Evolutionary conservation across 2,888 invertebrate genomes (phyloP).

Genomic region (Drosophila pseudotakahashii): DNA sequence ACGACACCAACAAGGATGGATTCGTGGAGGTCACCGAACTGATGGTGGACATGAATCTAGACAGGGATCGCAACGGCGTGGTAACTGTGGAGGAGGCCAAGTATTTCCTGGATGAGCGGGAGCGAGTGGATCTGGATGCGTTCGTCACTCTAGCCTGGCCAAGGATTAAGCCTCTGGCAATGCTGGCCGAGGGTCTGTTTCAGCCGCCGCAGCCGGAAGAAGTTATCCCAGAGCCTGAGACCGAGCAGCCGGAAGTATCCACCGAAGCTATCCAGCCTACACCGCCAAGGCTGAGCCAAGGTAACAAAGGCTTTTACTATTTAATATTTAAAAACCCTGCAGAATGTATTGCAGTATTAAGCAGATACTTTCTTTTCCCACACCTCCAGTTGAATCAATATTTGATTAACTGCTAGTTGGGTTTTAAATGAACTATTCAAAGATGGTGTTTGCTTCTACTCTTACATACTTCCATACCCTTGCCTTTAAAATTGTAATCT

Average conservation of each 20-base stretch:
- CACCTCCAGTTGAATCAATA: too few species aligned
- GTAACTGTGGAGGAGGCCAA: slow-evolving; percentile 95
- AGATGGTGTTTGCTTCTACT: too few species aligned
- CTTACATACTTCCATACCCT: too few species aligned
- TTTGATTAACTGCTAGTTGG: too few species aligned
- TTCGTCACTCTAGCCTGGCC: slow-evolving; percentile 91
- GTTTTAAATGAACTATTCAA: too few species aligned
- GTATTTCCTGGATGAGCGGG: slow-evolving; percentile 89
- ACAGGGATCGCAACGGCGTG: slow-evolving; percentile 94
- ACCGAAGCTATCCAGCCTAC: slow-evolving; percentile 19
- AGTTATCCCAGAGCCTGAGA: slow-evolving; percentile 46
- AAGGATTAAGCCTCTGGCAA: slow-evolving; percentile 90
- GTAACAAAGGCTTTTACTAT: slow-evolving; percentile 23
- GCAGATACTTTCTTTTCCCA: too few species aligned
- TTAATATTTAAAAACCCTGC: too few species aligned
- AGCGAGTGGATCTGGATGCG: slow-evolving; percentile 88
- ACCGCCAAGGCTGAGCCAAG: slow-evolving; percentile 49
- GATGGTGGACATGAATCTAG: slow-evolving; percentile 91
- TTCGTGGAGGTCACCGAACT: slow-evolving; percentile 89
- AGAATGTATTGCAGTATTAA: too few species aligned
- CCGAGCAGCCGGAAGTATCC: slow-evolving; percentile 53
- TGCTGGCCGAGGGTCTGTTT: slow-evolving; percentile 90
- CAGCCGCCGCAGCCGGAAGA: slow-evolving; percentile 84
- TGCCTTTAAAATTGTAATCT: neutral
- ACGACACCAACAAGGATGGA: slow-evolving; percentile 93